Conservation (phyloP, 2,797 vertebrate species). For the Argya squamiceps region DNA sequence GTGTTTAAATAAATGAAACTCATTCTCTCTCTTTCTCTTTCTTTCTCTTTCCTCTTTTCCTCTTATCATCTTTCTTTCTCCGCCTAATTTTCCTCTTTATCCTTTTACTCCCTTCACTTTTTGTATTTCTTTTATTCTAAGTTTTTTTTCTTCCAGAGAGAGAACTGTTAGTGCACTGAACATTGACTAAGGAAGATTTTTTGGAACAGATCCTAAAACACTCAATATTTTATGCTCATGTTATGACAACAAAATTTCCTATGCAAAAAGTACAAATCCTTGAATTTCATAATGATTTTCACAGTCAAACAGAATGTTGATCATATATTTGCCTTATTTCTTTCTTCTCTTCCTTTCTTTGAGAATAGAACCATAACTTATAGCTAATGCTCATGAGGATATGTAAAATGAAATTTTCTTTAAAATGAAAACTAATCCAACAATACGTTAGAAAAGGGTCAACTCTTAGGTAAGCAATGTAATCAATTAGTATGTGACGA, state of each 20-base stretch:
- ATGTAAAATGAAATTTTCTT: neutral
- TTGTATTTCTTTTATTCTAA: neutral
- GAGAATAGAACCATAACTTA: neutral
- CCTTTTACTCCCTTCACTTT: neutral
- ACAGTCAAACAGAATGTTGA: neutral
- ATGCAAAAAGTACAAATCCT: neutral
- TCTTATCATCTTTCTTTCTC: rapidly evolving
- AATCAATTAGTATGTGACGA: neutral
- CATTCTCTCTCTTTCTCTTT: rapidly evolving
- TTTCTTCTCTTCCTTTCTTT: neutral
- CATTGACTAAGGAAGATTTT: neutral
- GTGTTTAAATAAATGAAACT: neutral
- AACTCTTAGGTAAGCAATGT: neutral
- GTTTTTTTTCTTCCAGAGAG: neutral
- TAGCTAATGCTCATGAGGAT: neutral
- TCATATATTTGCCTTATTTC: neutral
- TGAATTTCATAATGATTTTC: neutral
- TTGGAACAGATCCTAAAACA: neutral
- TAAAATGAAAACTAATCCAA: neutral
- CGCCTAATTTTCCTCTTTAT: neutral
- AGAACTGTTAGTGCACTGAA: neutral
- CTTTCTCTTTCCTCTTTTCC: rapidly evolving
- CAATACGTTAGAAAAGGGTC: neutral
- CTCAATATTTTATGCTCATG: neutral
- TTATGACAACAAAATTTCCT: neutral